Base-by-base conservation (phyloP, 2,888 invertebrate species). In the Ichneumoninae sp. region DNA sequence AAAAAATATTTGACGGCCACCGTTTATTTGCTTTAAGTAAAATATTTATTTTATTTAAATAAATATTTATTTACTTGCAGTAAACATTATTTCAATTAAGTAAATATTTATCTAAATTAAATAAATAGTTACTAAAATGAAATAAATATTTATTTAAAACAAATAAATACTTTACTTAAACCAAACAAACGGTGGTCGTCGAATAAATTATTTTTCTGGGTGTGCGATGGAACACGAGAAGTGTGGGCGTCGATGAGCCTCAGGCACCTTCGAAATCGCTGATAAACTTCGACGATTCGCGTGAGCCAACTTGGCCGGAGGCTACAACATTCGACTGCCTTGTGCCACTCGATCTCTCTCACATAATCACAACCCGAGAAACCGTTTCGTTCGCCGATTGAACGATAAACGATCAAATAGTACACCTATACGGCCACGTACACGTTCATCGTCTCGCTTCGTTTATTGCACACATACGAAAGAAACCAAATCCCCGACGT, bases 281-380 rank as follows among this genome's bases (percentile, higher is more conserved):
- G 78, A 82, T 70, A 82, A 82, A 69, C 69, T 75, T 75, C 54
- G 19, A 54, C 66, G 19, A 71, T 60, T 83, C 79, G 83, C 83
- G 83, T 83, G 83, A 79, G 70, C 71, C 36, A 75, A 62, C 62
- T 60, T 7, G 44, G 57, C 62, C 62, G 16, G 50, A 66, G 52
- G 33, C 40, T 83, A 71, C 70, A 83, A 80, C 65, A 83, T 70
- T 79, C 47, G 74, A 44, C 57, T 75, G 22, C 22, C 68, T 72
- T 66, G 26, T 52, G 75, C 70, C 79, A 79, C 83, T 83, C 66
- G 83, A 83, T 75, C 70, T 50, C 36, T 40, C 30, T 33, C 52
- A 13, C 62, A 82, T 82, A 82, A 79, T 79, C 82, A 74, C 69
- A 36, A 78, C 33, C 69, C 69, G 40, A 68, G 76, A 60, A 75